These are phyloP conservation scores for Scomber japonicus DNA, from an alignment of 2,113 vertebrate genomes.

Conservation along the genomic window DNA sequence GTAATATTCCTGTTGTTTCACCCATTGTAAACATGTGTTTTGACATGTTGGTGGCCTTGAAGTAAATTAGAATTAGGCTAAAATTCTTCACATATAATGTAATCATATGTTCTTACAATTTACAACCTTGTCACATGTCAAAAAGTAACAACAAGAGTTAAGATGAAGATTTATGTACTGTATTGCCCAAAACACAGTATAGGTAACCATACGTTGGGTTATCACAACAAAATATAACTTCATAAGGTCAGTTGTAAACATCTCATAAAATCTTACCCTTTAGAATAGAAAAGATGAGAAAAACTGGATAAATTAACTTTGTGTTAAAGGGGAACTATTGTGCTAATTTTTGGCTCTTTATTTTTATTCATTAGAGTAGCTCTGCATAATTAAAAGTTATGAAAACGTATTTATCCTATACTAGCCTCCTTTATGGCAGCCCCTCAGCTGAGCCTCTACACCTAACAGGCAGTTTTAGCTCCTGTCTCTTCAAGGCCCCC, in stretches of 20 bases:
- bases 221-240: not conserved
- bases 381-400: too few species aligned
- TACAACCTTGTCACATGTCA: not conserved
- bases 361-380: too few species aligned
- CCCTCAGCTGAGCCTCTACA: too few species aligned
- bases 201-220: too few species aligned
- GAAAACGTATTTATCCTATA: too few species aligned
- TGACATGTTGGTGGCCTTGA: too few species aligned
- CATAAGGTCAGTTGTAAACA: not conserved
- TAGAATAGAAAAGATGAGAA: not conserved
- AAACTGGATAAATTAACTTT: not conserved
- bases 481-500: too few species aligned
- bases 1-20: not conserved
- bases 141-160: not conserved
- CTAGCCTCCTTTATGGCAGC: too few species aligned
- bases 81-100: not conserved
- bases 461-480: too few species aligned
- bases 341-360: too few species aligned
- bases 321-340: not conserved
- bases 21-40: not conserved
- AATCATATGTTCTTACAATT: not conserved
- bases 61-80: too few species aligned
- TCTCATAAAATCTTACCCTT: too few species aligned
- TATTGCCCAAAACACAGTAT: not conserved
- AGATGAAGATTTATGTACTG: not conserved